These are phyloP conservation scores for Neolamprologus modestus DNA, from an alignment of 2,113 vertebrate species.

Conservation along the genomic window DNA sequence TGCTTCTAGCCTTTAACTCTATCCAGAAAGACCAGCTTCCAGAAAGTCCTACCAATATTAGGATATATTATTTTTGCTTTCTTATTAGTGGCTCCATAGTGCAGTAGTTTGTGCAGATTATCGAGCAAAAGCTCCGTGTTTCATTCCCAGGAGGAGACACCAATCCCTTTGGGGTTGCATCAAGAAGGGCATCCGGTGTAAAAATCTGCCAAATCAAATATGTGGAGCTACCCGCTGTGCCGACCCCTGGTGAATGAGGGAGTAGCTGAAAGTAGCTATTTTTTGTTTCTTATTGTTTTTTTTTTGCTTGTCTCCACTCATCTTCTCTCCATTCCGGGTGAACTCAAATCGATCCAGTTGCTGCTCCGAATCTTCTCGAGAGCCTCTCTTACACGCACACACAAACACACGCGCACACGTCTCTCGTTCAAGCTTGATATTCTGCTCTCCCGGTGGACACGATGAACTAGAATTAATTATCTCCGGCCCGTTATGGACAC, in stretches of 20 bases:
- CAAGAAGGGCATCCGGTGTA: background rate
- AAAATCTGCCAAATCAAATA: background rate
- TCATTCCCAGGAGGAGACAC: background rate
- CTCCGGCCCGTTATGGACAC: background rate
- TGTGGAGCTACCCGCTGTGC: background rate
- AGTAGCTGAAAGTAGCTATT: background rate
- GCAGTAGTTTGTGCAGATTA: background rate
- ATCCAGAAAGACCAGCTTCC: background rate
- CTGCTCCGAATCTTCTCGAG: slow-evolving; percentile 24
- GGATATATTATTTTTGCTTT: background rate
- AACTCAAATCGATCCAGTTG: slow-evolving; percentile 40
- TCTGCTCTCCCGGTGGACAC: slow-evolving; percentile 22
- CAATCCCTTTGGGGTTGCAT: background rate
- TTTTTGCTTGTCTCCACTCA: background rate
- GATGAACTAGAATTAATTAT: slow-evolving; percentile 45
- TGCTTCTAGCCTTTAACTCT: background rate
- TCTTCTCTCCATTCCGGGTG: background rate
- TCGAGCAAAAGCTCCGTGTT: background rate
- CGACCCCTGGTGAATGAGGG: background rate
- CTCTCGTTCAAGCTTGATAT: slow-evolving; percentile 23
- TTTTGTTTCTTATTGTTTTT: background rate
- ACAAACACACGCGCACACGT: background rate
- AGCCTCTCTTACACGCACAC: background rate
- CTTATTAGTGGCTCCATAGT: background rate
- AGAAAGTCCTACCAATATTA: background rate